Base-by-base conservation (phyloP, 1,140 invertebrate species). In the Drosophila sucinea region DNA sequence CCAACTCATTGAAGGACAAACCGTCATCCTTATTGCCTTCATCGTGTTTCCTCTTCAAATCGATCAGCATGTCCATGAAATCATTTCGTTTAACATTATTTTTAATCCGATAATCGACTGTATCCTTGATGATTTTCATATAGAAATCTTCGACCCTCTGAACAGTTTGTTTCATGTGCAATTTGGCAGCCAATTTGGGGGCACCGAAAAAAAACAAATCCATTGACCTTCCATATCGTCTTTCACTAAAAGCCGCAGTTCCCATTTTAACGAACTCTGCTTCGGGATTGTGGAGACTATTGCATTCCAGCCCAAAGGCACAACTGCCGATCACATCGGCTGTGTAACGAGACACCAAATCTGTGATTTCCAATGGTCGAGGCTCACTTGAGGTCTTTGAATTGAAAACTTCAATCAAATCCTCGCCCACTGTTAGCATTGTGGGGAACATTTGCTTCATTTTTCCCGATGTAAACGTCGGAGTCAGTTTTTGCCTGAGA, bases 281-380 rank as follows among this genome's bases (percentile, higher is more conserved):
- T 7, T 94, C 90, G 0, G 93, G 90, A 74, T 94, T 91, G 3
- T 67, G 58, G 1, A 90, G 56, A 29, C 94, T 93, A 60, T 94
- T 94, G 67, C 94, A 93, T n/a, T 95, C 93, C 3, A 95, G 92
- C 0, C 95, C 95, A 80, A 95, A 95, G 8, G 94, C 94, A 38
- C 94, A 93, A 27, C 92, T 94, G 0, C 94, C 94, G n/a, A 95
- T 94, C 0, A 90, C 77, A 65, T 92, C 92, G 1, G 84, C 85
- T 1, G 84, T 91, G 56, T 80, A 93, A 10, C 90, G 67, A 0
- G 84, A 79, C 40, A 89, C 8, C 6, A 92, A 40, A n/a, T 90
- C 75, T 0, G 60, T 75, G 4, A 91, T 55, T 17, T 92, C 87
- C n/a, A 86, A 1, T 0, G 56, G n/a, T 25, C 58, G 47, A 0